Evolutionary conservation across 2,797 vertebrate genomes (phyloP).

Genomic region (Pampus argenteus): DNA sequence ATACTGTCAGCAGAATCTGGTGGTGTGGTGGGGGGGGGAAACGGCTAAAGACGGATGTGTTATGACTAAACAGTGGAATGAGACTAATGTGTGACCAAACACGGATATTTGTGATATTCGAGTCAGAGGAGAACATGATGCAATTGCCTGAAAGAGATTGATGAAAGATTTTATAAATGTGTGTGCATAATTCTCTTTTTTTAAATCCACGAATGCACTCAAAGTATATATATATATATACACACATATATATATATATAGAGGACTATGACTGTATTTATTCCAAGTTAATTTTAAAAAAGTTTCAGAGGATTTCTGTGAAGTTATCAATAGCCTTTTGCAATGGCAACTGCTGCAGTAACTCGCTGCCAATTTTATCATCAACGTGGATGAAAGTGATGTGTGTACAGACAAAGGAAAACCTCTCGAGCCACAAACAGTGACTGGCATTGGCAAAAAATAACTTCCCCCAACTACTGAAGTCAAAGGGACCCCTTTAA

Average conservation of each 20-base stretch:
- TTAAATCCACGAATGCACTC: conserved; percentile 20
- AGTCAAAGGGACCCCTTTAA: conserved; percentile 79
- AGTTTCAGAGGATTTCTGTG: conserved; percentile 50
- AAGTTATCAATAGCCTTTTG: conserved; percentile 66
- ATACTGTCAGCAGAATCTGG: conserved; percentile 71
- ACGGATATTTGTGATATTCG: conserved; percentile 47
- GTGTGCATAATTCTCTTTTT: conserved; percentile 8
- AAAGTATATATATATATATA: no score
- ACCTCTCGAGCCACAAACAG: conserved; percentile 72
- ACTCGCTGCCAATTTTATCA: conserved; percentile 72
- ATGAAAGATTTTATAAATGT: conserved; percentile 48
- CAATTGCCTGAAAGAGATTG: conserved; percentile 66
- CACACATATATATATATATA: no score
- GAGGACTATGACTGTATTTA: conserved; percentile 15
- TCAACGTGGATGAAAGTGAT: conserved; percentile 70
- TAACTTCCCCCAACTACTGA: conserved; percentile 77
- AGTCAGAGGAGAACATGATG: conserved; percentile 60
- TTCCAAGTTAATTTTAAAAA: conserved; percentile 56
- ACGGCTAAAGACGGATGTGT: conserved; percentile 61
- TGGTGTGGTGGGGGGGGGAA: no score
- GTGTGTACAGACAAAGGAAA: conserved; percentile 65
- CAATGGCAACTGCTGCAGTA: conserved; percentile 40
- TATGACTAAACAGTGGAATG: conserved; percentile 52
- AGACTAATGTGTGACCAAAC: conserved; percentile 57
- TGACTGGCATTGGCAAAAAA: conserved; percentile 73